Evolutionary conservation across 2,113 vertebrate genomes (phyloP), one percentile per base, ranked within the genome.

Genomic region (Syrrhaptes paradoxus): DNA sequence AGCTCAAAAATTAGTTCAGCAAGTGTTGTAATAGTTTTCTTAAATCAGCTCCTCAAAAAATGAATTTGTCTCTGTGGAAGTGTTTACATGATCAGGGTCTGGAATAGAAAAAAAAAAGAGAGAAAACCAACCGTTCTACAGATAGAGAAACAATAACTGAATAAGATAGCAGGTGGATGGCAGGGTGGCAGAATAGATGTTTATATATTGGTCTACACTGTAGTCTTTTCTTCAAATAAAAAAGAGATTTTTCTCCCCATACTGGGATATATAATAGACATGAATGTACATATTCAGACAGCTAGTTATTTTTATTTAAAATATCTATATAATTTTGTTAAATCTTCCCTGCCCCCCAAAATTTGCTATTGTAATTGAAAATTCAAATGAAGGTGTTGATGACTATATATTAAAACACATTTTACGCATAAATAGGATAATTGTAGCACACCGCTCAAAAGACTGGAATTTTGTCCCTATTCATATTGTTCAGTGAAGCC

Each of bases 371-470:
- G 46, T 65, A 90, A 75, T 52, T 95, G 74, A 89, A 89, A 92
- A 85, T 93, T 87, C 32, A 70, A 87, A 94, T 96, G 88, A 77
- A 43, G 38, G 4, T 38, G 3, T 66, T 87, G 70, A 58, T 87
- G 21, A 22, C 36, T 75, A 91, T 28, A 19, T 52, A 72, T 62
- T 57, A 73, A 61, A 93, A 77, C 41, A 65, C 55, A 77, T 89
- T 93, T 93, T 71, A 59, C 46, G 24, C 80, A 70, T 94, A 89
- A 89, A 92, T 70, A 91, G 89, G 84, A 32, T 88, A 80, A 61
- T 77, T 77, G 36, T 52, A 79, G 76, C 58, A 73, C 48, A 32
- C 62, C 4, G 2, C 55, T 94, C 7, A 3, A 83, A 96, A 91
- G 61, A 62, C 32, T 74, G 43, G 71, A 92, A 51, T 91, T 96